Conservation (phyloP, 1,140 invertebrate species). For the Diplogasteroides magnus region DNA sequence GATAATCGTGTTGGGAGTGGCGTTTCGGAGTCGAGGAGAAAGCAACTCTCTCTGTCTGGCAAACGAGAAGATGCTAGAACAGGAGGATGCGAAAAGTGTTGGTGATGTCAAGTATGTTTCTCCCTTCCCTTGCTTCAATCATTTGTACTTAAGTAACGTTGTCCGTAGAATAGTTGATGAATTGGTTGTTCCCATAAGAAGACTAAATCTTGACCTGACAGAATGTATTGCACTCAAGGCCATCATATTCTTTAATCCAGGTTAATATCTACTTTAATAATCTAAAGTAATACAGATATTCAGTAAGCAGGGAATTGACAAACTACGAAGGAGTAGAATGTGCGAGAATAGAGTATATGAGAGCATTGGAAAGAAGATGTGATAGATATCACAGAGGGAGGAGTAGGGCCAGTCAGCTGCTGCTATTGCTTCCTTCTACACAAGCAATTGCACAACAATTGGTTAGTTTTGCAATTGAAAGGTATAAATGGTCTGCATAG, state of each 20-base stretch:
- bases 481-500: not conserved
- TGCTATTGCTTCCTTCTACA: conserved; percentile 30
- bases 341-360: conserved; percentile 16
- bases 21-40: conserved; percentile 27
- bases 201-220: conserved; percentile 19
- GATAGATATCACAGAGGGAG: not conserved
- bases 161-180: conserved; percentile 31
- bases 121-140: not conserved
- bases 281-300: conserved; percentile 4
- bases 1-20: conserved; percentile 34
- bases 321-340: conserved; percentile 18
- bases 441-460: conserved; percentile 97
- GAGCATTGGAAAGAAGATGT: conserved; percentile 20
- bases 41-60: conserved; percentile 32
- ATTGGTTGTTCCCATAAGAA: conserved; percentile 30
- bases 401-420: conserved; percentile 21
- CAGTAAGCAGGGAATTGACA: conserved; percentile 17
- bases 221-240: conserved; percentile 37
- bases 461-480: conserved; percentile 59
- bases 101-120: conserved; percentile 34
- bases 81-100: conserved; percentile 27
- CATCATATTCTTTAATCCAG: conserved; percentile 36
- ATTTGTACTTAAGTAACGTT: conserved; percentile 24
- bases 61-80: conserved; percentile 31
- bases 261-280: conserved; percentile 6